A percentile compares a stretch with the other conserved stretches of the same genome.
These are phyloP conservation scores for Agrotis clavis DNA, from an alignment of 2,888 invertebrate species.

Conservation along the genomic window DNA sequence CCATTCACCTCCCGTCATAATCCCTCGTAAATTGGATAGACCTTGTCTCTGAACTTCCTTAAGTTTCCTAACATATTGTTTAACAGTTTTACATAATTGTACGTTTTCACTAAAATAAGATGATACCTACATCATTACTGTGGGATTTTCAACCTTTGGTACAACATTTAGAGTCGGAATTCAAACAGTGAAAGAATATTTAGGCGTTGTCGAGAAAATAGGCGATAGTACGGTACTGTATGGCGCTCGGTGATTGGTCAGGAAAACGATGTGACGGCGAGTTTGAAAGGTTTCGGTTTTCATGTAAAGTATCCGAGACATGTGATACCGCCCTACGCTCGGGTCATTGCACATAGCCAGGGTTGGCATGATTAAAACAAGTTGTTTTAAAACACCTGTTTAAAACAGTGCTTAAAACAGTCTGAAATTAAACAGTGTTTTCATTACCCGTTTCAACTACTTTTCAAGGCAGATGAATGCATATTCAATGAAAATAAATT, in stretches of 20 bases:
- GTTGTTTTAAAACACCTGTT: no score
- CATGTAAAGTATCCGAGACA: conserved; percentile 74
- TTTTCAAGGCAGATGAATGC: no score
- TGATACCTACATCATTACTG: background rate
- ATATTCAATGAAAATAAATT: no score
- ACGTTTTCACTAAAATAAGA: background rate
- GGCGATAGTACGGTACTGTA: conserved; percentile 36
- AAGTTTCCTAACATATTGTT: conserved; percentile 10
- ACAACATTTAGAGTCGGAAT: background rate
- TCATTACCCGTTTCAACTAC: no score
- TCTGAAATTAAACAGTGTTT: no score
- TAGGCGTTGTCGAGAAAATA: background rate
- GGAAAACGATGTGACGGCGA: conserved; percentile 77
- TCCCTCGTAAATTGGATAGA: conserved; percentile 57
- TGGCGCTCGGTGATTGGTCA: conserved; percentile 67
- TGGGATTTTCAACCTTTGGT: background rate
- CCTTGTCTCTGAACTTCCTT: conserved; percentile 52
- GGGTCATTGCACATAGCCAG: conserved; percentile 73
- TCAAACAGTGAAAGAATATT: background rate
- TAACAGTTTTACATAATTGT: background rate
- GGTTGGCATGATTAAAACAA: no score
- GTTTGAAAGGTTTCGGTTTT: conserved; percentile 79
- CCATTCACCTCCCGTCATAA: conserved; percentile 39
- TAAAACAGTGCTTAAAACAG: no score
- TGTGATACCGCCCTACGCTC: conserved; percentile 69